Percentiles rank a stretch among this genome's conserved stretches.
Evolutionary conservation across 2,797 vertebrate species (phyloP).

Genomic region (Lindbergichthys nudifrons): DNA sequence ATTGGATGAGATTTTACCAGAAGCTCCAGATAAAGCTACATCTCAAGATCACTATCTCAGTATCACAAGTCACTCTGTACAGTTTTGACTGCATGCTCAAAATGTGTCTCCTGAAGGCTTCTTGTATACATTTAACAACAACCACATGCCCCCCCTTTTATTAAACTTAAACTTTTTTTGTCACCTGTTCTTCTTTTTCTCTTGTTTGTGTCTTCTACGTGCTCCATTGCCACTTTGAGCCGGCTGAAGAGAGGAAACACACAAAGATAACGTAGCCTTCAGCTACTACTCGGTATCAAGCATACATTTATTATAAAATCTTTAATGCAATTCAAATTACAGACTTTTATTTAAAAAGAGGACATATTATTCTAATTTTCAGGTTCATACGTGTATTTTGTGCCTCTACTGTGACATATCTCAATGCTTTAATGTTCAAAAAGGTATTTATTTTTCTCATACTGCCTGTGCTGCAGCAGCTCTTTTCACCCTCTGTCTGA

Average conservation of each 20-base stretch:
- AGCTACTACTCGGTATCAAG: too few species aligned
- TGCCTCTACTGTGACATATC: too few species aligned
- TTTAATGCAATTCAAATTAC: not conserved
- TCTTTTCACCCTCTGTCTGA: too few species aligned
- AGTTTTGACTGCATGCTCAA: not conserved
- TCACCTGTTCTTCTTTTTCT: slow-evolving; percentile 56
- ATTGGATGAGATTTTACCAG: not conserved
- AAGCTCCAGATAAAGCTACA: not conserved
- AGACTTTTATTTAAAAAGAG: not conserved
- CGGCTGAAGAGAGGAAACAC: slow-evolving; percentile 45
- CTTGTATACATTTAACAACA: not conserved
- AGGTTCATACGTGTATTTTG: too few species aligned
- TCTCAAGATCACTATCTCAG: not conserved
- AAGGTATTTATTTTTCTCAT: too few species aligned
- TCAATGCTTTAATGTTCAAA: too few species aligned
- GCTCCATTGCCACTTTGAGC: slow-evolving; percentile 16
- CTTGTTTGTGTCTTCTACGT: slow-evolving; percentile 17
- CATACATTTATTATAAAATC: too few species aligned
- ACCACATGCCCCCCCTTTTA: too few species aligned
- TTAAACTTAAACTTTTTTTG: not conserved
- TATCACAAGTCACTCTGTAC: not conserved
- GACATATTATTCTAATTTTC: too few species aligned
- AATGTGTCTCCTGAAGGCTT: not conserved
- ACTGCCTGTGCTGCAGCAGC: too few species aligned
- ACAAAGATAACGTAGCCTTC: slow-evolving; percentile 1